Base-by-base conservation (phyloP, 2,888 invertebrate genomes). In the Drosophila borborema region DNA sequence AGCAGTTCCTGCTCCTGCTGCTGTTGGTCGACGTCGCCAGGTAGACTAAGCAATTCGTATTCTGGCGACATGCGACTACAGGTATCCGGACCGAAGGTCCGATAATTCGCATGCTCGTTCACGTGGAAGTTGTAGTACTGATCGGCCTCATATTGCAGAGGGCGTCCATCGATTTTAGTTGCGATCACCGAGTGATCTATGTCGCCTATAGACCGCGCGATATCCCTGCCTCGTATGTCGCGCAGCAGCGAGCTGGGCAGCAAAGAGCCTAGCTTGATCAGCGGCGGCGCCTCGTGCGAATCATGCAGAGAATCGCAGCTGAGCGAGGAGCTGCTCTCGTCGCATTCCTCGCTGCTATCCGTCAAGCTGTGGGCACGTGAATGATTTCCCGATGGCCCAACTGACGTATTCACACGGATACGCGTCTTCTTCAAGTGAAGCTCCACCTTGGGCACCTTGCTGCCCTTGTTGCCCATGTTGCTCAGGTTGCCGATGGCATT, bases 41-140 rank as follows among this genome's bases (percentile, higher is more conserved):
- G 41, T 18, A 60, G 53, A 23, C 36, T 16, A 20, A 31, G 40
- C 8, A 58, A 46, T 28, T 68, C 65, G 20, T 67, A 80, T 0
- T 64, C 67, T 20, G 66, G 51, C 18, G 66, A 67, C n/a, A 36
- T 55, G 4, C 64, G 34, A 48, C 40, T 55, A 38, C 53, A 64
- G 34, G 49, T 64, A 7, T 48, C 65, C 16, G 14, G 45, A 28
- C 73, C 85, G 38, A 88, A 90, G 56, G 83, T 91, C 5, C 86
- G 88, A 60, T 89, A 91, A 70, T 91, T 91, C 14, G 87, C 92
- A 49, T 91, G 90, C 91, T 97, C 97, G 91, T 97, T 96, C 75
- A 97, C 93, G 93, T 97, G 97, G 91, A 97, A 97, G 91, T 96
- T 95, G 91, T 96, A 97, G 93, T 95, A 97, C 92, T 96, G 95